Evolutionary conservation across 2,797 vertebrate genomes (phyloP), one percentile per base, ranked within the genome.

Genomic region (Erethizon dorsatum): DNA sequence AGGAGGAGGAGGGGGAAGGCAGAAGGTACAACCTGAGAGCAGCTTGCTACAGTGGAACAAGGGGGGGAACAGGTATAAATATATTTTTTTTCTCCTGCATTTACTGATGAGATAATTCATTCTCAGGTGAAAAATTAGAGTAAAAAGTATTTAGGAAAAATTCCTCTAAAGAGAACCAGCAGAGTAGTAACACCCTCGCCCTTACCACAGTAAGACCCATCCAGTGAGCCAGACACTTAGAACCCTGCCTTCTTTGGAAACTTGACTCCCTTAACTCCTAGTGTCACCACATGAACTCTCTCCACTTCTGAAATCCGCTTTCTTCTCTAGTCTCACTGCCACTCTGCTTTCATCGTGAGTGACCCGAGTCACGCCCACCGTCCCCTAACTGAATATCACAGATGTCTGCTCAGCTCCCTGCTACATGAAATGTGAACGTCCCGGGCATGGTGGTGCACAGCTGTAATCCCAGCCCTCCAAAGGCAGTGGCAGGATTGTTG

Each of bases 11-110:
- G 15, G 75, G 22, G 73, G 88, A 83, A 22, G 7, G 4, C 15
- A 12, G 17, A 13, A 77, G 17, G 28, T 56, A 86, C 37, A 8
- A 67, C 17, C 65, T 67, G 65, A 67, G 14, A 56, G 6, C 12
- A 9, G 5, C 33, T 6, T 17, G 47, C 7, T 33, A 11, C 14
- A 17, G 18, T 8, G 11, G 10, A 10, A 14, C 13, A 33, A 0
- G 52, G 28, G 12, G 9, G 28, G 59, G 59, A 56, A 59, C 24
- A 24, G 8, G 33, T 33, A n/a, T 6, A n/a, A 6, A 26, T 61
- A 61, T 26, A 26, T 61, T 41, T 57, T 61, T 9, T 90, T 56
- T 71, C 15, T 65, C n/a, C 56, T 14, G 1, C 26, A 75, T 85
- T 67, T 50, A 61, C 37, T 37, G 33, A 0, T 6, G n/a, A 80